A percentile compares a stretch with the other conserved stretches of the same genome.
Evolutionary conservation across 2,113 vertebrate genomes (phyloP).

Genomic region (Crotalus tigris): DNA sequence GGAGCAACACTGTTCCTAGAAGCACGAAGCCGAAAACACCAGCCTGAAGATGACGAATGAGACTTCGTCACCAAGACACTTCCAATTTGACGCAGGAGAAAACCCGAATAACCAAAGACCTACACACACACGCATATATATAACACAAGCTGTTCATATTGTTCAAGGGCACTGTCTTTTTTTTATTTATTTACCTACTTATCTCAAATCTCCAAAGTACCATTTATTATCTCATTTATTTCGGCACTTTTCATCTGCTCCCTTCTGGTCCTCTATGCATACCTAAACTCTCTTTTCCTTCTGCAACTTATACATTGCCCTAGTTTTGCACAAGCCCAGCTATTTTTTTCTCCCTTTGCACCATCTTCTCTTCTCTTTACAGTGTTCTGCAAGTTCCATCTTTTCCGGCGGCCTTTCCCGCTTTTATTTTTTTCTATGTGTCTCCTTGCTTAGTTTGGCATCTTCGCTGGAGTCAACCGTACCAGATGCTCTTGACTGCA

Average conservation of each 20-base stretch:
- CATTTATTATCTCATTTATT: too few species aligned
- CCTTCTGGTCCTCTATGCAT: background rate
- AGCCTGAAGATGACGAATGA: too few species aligned
- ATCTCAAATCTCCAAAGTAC: background rate
- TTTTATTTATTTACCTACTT: background rate
- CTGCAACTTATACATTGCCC: background rate
- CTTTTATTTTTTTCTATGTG: background rate
- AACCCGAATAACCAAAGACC: too few species aligned
- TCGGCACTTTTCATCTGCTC: background rate
- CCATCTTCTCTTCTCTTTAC: background rate
- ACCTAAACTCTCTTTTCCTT: background rate
- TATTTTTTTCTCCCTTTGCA: background rate
- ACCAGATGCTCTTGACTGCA: background rate
- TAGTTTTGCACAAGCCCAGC: background rate
- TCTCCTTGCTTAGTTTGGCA: background rate
- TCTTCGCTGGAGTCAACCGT: background rate
- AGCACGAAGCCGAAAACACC: too few species aligned
- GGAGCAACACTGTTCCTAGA: too few species aligned
- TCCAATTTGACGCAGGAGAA: too few species aligned
- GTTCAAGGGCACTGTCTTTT: background rate
- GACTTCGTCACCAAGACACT: too few species aligned
- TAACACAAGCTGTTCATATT: background rate
- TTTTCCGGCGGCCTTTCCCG: background rate
- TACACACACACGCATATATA: background rate
- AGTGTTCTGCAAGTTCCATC: background rate